Evolutionary conservation across 2,113 vertebrate species (phyloP).

Genomic region (Trematocara marginatum): DNA sequence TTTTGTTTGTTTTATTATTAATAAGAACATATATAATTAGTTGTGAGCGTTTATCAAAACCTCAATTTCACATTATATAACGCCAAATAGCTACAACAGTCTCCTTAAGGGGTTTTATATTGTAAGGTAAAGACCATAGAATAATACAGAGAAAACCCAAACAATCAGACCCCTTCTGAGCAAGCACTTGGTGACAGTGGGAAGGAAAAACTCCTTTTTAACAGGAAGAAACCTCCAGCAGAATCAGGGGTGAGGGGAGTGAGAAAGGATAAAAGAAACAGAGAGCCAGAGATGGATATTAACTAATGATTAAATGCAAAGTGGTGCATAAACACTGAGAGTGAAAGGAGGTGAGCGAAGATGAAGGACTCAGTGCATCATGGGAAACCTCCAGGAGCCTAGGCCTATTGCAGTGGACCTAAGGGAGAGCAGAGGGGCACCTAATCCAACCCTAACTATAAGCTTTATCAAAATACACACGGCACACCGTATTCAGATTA

Average conservation of each 20-base stretch:
- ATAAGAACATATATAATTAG: background rate
- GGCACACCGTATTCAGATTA: background rate
- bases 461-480: background rate
- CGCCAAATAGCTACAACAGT: background rate
- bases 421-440: background rate
- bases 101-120: background rate
- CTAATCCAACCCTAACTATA: background rate
- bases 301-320: background rate
- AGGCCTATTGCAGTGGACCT: background rate
- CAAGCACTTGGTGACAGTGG: background rate
- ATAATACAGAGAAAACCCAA: background rate
- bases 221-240: background rate
- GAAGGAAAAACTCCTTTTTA: background rate
- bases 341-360: background rate
- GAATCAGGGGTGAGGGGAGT: background rate
- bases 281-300: background rate
- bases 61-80: background rate
- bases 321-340: background rate
- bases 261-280: background rate
- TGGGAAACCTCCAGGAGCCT: background rate
- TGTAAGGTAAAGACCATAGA: rapidly evolving
- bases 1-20: background rate
- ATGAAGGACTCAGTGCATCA: background rate
- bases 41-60: background rate
- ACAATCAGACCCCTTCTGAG: background rate